Evolutionary conservation across 2,113 vertebrate species (phyloP).

Genomic region (Tor tambroides): DNA sequence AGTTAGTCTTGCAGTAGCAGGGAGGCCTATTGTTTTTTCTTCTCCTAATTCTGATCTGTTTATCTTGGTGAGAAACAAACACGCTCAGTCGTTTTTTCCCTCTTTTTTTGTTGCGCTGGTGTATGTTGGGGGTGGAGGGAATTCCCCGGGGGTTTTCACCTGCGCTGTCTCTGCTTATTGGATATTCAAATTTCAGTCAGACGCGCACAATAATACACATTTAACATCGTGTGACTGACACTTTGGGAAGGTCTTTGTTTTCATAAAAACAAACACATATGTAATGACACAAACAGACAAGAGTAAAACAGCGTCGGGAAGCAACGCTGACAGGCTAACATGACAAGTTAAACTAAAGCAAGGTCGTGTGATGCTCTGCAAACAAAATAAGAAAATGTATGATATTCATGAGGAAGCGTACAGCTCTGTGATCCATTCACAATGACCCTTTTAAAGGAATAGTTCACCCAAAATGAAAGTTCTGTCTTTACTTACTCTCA

Average conservation of each 20-base stretch:
- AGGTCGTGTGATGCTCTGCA: background rate
- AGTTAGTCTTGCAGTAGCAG: constrained; percentile 16
- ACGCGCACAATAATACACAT: constrained; percentile 42
- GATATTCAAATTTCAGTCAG: constrained; percentile 58
- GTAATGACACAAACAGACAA: constrained; percentile 23
- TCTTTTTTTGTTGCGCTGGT: background rate
- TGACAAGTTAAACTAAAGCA: constrained; percentile 22
- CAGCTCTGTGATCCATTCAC: constrained; percentile 44
- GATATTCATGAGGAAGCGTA: constrained; percentile 37
- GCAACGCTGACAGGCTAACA: constrained; percentile 32
- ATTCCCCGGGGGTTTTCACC: constrained; percentile 42
- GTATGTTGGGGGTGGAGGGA: constrained; percentile 34
- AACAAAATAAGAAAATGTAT: constrained; percentile 15
- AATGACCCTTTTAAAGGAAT: constrained; percentile 29
- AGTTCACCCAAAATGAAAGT: too few relatives aligned
- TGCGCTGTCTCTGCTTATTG: constrained; percentile 46
- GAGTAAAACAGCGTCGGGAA: constrained; percentile 10
- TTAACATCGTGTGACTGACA: constrained; percentile 44
- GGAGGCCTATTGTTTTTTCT: constrained; percentile 13
- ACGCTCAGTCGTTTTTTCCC: constrained; percentile 47
- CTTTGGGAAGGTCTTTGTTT: constrained; percentile 51
- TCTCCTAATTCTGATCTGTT: constrained; percentile 49
- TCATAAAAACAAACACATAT: constrained; percentile 47
- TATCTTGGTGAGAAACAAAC: constrained; percentile 59
- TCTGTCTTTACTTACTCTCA: background rate